A percentile compares a stretch with the other conserved stretches of the same genome.
These are phyloP conservation scores for Cybosia mesomella DNA, from an alignment of 2,888 invertebrate species.

Conservation along the genomic window DNA sequence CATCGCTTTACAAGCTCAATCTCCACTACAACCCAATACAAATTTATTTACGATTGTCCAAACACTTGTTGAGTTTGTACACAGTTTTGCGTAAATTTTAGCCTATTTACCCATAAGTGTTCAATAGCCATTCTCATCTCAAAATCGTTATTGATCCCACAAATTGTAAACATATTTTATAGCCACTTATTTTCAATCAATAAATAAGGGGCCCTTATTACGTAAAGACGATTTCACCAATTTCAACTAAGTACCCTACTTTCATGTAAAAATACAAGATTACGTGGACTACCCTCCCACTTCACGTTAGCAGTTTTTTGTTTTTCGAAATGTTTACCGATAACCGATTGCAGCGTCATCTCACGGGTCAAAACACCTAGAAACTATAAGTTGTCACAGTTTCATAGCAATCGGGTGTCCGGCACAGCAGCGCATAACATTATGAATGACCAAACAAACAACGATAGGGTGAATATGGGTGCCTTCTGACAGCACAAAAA, in stretches of 20 bases:
- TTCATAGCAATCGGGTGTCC: too few species aligned
- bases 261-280: too few species aligned
- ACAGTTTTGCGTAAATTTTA: slow-evolving; percentile 24
- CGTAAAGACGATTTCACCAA: neutral
- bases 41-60: slow-evolving; percentile 48
- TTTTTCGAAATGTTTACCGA: too few species aligned
- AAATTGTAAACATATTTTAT: slow-evolving; percentile 15
- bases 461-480: too few species aligned
- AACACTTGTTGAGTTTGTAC: slow-evolving; percentile 32
- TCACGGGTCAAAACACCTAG: too few species aligned
- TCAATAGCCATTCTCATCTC: slow-evolving; percentile 11
- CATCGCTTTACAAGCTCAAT: slow-evolving; percentile 16
- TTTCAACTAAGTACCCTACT: neutral
- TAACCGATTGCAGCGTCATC: too few species aligned
- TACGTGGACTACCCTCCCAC: too few species aligned
- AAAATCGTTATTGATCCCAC: slow-evolving; percentile 15
- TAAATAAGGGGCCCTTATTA: neutral
- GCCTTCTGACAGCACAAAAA: too few species aligned
- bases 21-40: slow-evolving; percentile 34
- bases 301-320: too few species aligned
- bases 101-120: slow-evolving; percentile 15
- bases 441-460: too few species aligned
- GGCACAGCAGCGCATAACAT: too few species aligned
- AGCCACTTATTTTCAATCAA: slow-evolving; percentile 17
- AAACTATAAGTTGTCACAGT: too few species aligned